Conservation (phyloP, 2,113 vertebrate species). For the Ornithorhynchus anatinus region DNA sequence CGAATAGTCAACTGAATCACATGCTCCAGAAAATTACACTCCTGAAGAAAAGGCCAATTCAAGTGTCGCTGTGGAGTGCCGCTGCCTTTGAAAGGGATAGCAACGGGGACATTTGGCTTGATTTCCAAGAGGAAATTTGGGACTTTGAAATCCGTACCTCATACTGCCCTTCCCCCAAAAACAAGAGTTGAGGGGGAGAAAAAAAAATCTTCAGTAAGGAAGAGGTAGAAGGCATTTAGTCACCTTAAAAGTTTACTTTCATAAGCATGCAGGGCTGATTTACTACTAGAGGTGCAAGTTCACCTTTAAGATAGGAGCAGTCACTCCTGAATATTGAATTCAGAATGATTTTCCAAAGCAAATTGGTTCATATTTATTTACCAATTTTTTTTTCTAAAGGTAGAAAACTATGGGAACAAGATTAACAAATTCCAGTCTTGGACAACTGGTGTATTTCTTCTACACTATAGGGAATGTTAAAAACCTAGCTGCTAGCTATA, state of each 20-base stretch:
- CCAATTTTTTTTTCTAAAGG: constrained; percentile 10
- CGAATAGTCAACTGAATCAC: constrained; percentile 47
- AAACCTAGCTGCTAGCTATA: constrained; percentile 32
- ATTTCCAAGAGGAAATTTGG: constrained; percentile 64
- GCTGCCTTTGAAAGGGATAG: constrained; percentile 77
- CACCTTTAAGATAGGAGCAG: constrained; percentile 58
- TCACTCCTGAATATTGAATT: constrained; percentile 67
- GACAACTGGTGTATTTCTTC: constrained; percentile 40
- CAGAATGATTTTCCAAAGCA: constrained; percentile 68
- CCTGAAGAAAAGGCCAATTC: constrained; percentile 62
- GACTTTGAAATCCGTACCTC: constrained; percentile 65
- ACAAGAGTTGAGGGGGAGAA: constrained; percentile 50
- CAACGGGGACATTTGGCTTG: constrained; percentile 79
- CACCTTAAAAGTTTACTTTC: constrained; percentile 82
- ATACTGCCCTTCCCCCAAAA: constrained; percentile 81
- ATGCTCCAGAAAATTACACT: constrained; percentile 61
- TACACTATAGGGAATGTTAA: constrained; percentile 33
- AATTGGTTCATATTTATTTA: constrained; percentile 42
- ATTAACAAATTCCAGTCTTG: constrained; percentile 63
- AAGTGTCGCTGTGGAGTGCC: constrained; percentile 73
- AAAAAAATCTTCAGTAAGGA: constrained; percentile 91
- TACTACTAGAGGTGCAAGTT: constrained; percentile 68
- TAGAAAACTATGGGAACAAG: constrained; percentile 72
- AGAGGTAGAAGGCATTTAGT: constrained; percentile 93
- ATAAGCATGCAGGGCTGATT: constrained; percentile 81